These are phyloP conservation scores for Bombus huntii DNA, from an alignment of 1,140 invertebrate genomes.

Conservation along the genomic window DNA sequence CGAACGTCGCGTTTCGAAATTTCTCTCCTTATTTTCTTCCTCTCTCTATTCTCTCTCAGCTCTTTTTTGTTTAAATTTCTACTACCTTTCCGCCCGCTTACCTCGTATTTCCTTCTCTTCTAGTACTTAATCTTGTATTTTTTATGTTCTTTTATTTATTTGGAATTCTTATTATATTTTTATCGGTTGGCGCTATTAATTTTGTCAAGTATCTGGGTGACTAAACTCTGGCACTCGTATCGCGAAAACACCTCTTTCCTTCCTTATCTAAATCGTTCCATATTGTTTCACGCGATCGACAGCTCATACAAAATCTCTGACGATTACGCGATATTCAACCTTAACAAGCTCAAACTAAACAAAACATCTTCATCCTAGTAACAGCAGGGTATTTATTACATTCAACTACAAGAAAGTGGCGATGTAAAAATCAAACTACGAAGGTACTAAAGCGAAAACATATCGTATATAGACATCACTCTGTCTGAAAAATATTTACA, in stretches of 20 bases:
- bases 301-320: background rate
- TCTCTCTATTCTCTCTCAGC: no score
- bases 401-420: no score
- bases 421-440: no score
- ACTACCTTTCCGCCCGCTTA: background rate
- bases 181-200: background rate
- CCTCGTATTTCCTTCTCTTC: no score
- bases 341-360: no score
- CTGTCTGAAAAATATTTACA: background rate
- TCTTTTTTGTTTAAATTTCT: slow-evolving; percentile 13
- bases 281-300: background rate
- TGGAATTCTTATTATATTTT: background rate
- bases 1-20: slow-evolving; percentile 58
- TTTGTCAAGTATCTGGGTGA: background rate
- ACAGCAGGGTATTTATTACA: no score
- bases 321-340: no score
- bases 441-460: no score
- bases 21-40: slow-evolving; percentile 42
- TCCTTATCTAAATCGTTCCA: background rate
- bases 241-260: background rate
- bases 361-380: no score
- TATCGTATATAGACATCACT: background rate
- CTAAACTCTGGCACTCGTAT: background rate
- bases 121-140: background rate
- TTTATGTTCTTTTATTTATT: background rate